Conservation (phyloP, 2,797 vertebrate genomes). For the Sebastes taczanowskii region DNA sequence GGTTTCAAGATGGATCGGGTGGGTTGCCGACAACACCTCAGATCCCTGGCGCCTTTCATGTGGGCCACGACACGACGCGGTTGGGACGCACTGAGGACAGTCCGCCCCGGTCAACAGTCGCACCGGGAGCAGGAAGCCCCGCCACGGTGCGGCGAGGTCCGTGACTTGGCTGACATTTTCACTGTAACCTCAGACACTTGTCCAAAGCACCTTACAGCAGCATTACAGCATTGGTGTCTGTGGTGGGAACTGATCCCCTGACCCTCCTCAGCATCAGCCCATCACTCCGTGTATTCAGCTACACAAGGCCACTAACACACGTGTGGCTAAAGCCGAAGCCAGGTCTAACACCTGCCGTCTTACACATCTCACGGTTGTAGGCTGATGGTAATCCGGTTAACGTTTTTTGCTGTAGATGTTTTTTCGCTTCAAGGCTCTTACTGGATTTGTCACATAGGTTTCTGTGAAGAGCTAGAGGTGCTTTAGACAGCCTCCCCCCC, state of each 20-base stretch:
- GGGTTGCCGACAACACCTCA: too few species aligned
- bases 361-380: slow-evolving; percentile 16
- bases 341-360: slow-evolving; percentile 30
- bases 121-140: too few species aligned
- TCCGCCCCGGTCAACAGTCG: too few species aligned
- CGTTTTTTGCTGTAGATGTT: slow-evolving; percentile 10
- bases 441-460: slow-evolving; percentile 43
- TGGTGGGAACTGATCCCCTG: background rate
- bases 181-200: background rate
- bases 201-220: background rate
- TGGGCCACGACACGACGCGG: too few species aligned
- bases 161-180: background rate
- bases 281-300: background rate
- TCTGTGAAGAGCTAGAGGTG: background rate
- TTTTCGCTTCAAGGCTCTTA: slow-evolving; percentile 24
- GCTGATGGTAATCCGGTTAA: slow-evolving; percentile 35
- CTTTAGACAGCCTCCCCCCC: background rate
- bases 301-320: background rate
- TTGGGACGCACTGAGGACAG: too few species aligned
- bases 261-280: background rate
- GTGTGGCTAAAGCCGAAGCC: background rate
- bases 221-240: background rate
- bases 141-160: too few species aligned
- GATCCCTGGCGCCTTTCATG: too few species aligned
- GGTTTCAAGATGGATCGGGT: too few species aligned